phyloP scores from a whole-genome alignment of 2,888 invertebrate species.

The Meliscaeva auricollis region DNA sequence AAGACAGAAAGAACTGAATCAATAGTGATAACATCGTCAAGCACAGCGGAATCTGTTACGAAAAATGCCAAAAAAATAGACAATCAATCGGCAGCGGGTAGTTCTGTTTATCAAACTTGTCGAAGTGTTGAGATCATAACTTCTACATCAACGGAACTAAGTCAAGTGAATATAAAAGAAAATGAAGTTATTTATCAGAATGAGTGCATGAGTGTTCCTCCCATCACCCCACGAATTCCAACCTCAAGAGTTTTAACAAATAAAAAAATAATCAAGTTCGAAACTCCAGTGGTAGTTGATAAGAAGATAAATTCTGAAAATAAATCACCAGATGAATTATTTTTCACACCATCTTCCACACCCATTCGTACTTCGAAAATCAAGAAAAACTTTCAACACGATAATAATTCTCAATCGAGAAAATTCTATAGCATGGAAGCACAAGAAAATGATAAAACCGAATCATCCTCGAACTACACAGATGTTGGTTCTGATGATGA shows the following conservation, averaged over 20 bases:
- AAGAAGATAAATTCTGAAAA: slow-evolving; percentile 32
- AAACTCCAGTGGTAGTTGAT: slow-evolving; percentile 79
- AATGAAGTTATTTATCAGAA: slow-evolving; percentile 33
- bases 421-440: slow-evolving; percentile 55
- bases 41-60: slow-evolving; percentile 50
- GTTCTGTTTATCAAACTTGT: slow-evolving; percentile 82
- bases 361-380: slow-evolving; percentile 48
- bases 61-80: slow-evolving; percentile 47
- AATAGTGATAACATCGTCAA: slow-evolving; percentile 79
- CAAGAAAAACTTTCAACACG: neutral
- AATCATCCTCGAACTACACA: slow-evolving; percentile 49
- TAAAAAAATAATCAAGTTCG: slow-evolving; percentile 82
- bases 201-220: slow-evolving; percentile 29
- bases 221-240: slow-evolving; percentile 80
- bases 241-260: slow-evolving; percentile 79
- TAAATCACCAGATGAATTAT: slow-evolving; percentile 52
- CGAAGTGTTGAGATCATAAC: slow-evolving; percentile 82
- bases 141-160: slow-evolving; percentile 78
- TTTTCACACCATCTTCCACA: slow-evolving; percentile 61
- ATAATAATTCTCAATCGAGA: slow-evolving; percentile 2
- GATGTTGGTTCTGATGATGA: slow-evolving; percentile 68
- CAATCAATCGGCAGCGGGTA: slow-evolving; percentile 48
- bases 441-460: slow-evolving; percentile 35
- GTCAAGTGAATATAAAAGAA: slow-evolving; percentile 67
- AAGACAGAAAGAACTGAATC: slow-evolving; percentile 80